Percentiles rank a stretch among this genome's conserved stretches.
These are phyloP conservation scores for Pica pica DNA, from an alignment of 2,113 vertebrate species.

Conservation along the genomic window DNA sequence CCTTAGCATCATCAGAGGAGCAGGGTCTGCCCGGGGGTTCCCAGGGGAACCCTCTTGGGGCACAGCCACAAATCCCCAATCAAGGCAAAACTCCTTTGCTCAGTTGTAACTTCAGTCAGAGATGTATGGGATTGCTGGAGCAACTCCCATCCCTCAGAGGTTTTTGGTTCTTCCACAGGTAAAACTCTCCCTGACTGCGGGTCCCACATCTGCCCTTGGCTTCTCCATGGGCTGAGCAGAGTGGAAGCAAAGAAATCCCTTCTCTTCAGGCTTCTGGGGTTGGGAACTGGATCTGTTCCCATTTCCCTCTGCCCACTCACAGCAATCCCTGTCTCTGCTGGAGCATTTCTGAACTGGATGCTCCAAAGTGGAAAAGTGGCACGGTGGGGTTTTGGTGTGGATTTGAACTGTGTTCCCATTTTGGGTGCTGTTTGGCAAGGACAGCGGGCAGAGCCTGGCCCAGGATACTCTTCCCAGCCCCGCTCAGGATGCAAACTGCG, in stretches of 20 bases:
- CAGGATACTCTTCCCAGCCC: background rate
- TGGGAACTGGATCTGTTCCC: background rate
- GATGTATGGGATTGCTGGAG: background rate
- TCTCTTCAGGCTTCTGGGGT: background rate
- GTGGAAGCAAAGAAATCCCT: background rate
- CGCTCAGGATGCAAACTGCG: background rate
- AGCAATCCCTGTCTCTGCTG: background rate
- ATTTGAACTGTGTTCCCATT: background rate
- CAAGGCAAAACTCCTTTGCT: background rate
- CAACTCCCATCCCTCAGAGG: background rate
- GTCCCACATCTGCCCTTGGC: accelerated
- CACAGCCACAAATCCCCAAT: background rate
- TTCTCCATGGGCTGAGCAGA: background rate
- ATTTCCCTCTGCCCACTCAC: background rate
- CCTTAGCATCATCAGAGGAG: background rate
- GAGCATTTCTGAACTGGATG: accelerated
- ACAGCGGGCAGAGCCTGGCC: background rate
- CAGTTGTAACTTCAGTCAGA: background rate
- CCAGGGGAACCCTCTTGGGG: background rate
- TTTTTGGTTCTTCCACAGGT: background rate
- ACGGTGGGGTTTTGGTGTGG: accelerated
- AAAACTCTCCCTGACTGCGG: background rate
- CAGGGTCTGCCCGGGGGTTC: background rate
- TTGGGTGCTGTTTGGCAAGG: background rate
- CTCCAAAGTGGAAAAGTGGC: background rate